A percentile compares a stretch with the other conserved stretches of the same genome.
Conservation (phyloP, 2,797 vertebrate species). For the Columba guinea region DNA sequence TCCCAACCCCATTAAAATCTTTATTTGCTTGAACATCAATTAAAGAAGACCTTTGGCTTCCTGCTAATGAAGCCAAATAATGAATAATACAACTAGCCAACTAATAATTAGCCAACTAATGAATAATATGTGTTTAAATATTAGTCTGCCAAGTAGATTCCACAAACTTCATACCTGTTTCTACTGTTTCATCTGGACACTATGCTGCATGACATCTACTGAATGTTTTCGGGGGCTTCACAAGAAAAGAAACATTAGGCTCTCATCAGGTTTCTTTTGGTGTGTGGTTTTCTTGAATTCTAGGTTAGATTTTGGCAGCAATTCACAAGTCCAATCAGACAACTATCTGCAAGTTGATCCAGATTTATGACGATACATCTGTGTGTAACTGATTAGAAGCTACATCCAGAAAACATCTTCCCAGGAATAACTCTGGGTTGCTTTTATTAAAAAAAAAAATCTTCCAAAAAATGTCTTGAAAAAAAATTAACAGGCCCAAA, state of each 20-base stretch:
- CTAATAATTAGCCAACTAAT: not conserved
- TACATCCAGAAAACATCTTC: not conserved
- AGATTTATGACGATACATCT: not conserved
- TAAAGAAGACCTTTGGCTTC: not conserved
- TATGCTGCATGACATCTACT: not conserved
- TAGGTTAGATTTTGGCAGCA: not conserved
- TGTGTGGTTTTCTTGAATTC: not conserved
- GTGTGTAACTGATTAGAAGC: not conserved
- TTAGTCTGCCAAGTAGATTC: not conserved
- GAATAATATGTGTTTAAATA: not conserved
- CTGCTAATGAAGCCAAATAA: not conserved
- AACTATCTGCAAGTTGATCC: not conserved
- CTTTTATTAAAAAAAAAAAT: not conserved
- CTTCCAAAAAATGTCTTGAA: rapidly evolving
- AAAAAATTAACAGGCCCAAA: not conserved
- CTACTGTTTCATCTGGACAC: not conserved
- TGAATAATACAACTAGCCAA: too few species aligned
- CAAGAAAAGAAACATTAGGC: not conserved
- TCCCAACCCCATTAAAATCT: not conserved
- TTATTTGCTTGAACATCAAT: not conserved
- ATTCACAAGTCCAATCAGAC: not conserved
- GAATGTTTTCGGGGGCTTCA: not conserved
- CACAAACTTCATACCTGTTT: not conserved
- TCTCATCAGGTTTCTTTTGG: not conserved
- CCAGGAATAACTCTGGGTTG: not conserved